Conservation (phyloP, 2,113 vertebrate genomes). For the Albula goreensis region DNA sequence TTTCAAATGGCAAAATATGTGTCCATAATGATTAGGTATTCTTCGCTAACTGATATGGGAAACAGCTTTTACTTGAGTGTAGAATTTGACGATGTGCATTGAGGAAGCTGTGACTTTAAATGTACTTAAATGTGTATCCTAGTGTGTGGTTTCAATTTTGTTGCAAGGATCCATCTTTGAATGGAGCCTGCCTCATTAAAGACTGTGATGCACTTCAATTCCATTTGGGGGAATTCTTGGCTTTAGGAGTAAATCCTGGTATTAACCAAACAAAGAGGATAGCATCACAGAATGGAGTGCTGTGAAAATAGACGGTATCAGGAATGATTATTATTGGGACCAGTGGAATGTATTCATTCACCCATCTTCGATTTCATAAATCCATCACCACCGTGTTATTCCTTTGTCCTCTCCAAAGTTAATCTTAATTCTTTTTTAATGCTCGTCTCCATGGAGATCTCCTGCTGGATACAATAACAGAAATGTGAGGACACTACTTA, state of each 20-base stretch:
- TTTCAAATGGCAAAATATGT: background rate
- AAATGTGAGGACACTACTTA: background rate
- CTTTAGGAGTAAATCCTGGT: background rate
- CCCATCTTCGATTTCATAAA: conserved; percentile 17
- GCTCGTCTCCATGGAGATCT: conserved; percentile 8
- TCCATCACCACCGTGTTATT: background rate
- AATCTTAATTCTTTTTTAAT: conserved; percentile 8
- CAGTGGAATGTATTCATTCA: background rate
- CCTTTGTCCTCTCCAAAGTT: background rate
- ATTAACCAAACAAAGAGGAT: background rate
- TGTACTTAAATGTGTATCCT: background rate
- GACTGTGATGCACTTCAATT: background rate
- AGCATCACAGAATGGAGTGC: background rate
- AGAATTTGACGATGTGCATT: background rate
- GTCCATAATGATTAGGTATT: background rate
- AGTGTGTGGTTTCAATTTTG: background rate
- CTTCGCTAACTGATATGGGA: background rate
- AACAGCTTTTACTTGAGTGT: background rate
- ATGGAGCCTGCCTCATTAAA: background rate
- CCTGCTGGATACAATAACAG: background rate
- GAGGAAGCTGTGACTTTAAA: background rate
- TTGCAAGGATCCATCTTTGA: background rate
- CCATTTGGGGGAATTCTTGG: background rate
- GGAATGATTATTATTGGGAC: background rate
- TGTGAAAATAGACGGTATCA: background rate